Evolutionary conservation across 2,113 vertebrate genomes (phyloP).

Genomic region (human (Homo sapiens)): DNA sequence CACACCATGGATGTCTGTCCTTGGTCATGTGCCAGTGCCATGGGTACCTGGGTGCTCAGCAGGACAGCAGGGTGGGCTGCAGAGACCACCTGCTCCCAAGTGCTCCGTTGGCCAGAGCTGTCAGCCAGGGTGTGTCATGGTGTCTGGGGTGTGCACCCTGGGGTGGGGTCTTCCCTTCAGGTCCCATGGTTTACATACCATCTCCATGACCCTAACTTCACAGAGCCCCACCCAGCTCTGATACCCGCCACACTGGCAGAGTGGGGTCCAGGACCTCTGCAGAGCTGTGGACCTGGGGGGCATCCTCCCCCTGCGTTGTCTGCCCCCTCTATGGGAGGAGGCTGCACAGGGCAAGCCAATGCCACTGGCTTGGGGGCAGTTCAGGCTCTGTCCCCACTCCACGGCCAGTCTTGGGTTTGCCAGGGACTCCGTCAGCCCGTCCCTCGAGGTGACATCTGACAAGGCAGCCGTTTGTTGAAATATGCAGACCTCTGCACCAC

Average conservation of each 20-base stretch:
- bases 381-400: accelerated
- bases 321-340: accelerated
- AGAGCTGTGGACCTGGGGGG: too few species aligned
- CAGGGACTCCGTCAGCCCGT: too few species aligned
- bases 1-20: accelerated
- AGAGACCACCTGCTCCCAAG: neutral
- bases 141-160: neutral
- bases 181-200: accelerated
- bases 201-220: neutral
- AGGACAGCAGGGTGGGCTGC: too few species aligned
- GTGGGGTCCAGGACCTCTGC: too few species aligned
- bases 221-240: neutral
- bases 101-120: accelerated
- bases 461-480: neutral
- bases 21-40: accelerated
- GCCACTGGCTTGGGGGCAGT: neutral
- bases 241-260: too few species aligned
- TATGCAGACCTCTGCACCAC: neutral
- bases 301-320: accelerated
- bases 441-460: accelerated
- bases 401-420: neutral
- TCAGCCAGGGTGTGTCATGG: accelerated
- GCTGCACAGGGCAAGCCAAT: accelerated
- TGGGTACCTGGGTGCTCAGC: neutral
- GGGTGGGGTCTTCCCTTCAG: too few species aligned